A percentile compares a stretch with the other conserved stretches of the same genome.
Conservation (phyloP, 2,113 vertebrate species). For the Tragelaphus buxtoni region DNA sequence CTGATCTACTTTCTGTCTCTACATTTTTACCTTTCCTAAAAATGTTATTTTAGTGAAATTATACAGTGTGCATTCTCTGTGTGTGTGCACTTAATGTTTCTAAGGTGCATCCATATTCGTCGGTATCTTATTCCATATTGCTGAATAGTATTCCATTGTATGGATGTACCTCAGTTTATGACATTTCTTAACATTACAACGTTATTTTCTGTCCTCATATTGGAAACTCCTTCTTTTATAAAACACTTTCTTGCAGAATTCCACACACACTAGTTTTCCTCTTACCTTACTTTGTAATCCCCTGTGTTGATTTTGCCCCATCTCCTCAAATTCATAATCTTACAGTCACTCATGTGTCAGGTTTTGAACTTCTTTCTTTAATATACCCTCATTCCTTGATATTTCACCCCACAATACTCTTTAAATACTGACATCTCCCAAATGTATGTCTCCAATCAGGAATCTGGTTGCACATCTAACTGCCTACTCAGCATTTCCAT, state of each 20-base stretch:
- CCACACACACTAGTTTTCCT: not conserved
- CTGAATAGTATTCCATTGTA: not conserved
- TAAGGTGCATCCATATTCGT: not conserved
- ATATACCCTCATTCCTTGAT: not conserved
- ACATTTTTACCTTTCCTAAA: not conserved
- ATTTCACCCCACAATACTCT: not conserved
- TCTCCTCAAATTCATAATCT: not conserved
- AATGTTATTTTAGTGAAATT: not conserved
- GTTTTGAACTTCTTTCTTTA: not conserved
- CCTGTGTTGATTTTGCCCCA: not conserved
- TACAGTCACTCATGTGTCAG: accelerated
- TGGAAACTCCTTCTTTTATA: not conserved
- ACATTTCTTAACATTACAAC: not conserved
- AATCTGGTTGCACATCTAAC: not conserved
- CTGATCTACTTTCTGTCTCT: not conserved
- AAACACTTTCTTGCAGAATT: not conserved
- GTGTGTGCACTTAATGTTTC: not conserved
- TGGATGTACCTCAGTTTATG: accelerated
- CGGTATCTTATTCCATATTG: not conserved
- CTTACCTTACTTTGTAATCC: not conserved
- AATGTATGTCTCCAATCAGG: not conserved
- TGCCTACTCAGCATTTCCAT: not conserved
- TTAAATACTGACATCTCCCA: not conserved
- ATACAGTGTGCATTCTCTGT: not conserved
- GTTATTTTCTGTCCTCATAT: not conserved